Evolutionary conservation across 1,140 invertebrate genomes (phyloP), one percentile per base, ranked within the genome.

Genomic region (Zaprionus tsacasi): DNA sequence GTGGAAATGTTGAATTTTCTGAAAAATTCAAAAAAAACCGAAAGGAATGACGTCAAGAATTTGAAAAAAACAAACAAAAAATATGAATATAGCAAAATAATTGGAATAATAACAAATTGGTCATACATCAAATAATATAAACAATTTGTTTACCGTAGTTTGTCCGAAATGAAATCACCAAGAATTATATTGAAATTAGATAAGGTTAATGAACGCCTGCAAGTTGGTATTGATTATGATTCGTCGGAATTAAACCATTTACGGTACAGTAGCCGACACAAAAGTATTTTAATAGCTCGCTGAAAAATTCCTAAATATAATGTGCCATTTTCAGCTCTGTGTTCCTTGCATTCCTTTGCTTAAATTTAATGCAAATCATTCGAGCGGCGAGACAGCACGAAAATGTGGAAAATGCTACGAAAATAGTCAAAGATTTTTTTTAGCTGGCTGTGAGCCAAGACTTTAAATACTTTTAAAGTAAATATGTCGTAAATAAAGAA

Each of bases 331-430:
- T 59, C 61, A 60, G 38, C 7, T 13, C n/a, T 10, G 38, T 30
- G 40, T 59, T 27, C 15, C 43, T 66, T 61, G 65, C 57, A 59
- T 45, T 61, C 43, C 33, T 40, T 25, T 50, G 61, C 15, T 48
- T 64, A 63, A 59, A 52, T 52, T 21, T 40, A 71, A 40, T 67
- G 70, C 55, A 58, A 43, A 36, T 10, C 54, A 57, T 64, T 64
- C 35, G 25, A 12, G n/a, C 17, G 21, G 21, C 50, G 48, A 43
- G 36, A n/a, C 15, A 52, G n/a, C n/a, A 25, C 36, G 58, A 75
- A 73, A 70, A 70, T 75, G 72, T 70, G 67, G 43, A 75, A 70
- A 70, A 70, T 75, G 67, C 59, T 45, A 65, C 68, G 10, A 64
- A 75, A 70, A 75, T 75, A 75, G 54, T 63, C 48, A 55, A 36